Percentiles rank a stretch among this genome's conserved stretches.
These are phyloP conservation scores for Odontesthes bonariensis DNA, from an alignment of 2,113 vertebrate species.

Conservation along the genomic window DNA sequence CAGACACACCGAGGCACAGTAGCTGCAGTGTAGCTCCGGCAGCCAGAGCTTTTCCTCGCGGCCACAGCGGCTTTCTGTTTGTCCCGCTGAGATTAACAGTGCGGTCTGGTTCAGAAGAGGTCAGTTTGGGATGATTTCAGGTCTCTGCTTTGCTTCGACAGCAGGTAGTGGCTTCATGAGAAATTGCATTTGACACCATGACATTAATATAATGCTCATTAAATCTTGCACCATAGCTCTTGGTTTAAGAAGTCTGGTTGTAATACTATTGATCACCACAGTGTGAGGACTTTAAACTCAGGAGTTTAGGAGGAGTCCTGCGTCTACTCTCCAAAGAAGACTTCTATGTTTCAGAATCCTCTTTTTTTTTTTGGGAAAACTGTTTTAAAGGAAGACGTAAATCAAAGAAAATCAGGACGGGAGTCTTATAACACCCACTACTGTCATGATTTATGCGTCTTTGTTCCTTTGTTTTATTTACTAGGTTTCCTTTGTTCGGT, in stretches of 20 bases:
- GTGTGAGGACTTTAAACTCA: too few relatives aligned
- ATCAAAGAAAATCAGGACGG: too few relatives aligned
- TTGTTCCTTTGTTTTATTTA: too few relatives aligned
- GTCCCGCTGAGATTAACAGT: constrained; percentile 1
- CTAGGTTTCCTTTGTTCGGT: too few relatives aligned
- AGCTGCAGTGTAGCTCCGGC: constrained; percentile 25
- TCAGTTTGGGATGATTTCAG: constrained; percentile 1
- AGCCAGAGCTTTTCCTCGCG: not conserved
- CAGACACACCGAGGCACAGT: constrained; percentile 22
- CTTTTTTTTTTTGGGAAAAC: too few relatives aligned
- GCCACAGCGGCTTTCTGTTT: constrained; percentile 8
- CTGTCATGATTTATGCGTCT: too few relatives aligned
- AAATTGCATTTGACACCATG: constrained; percentile 15
- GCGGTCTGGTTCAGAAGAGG: not conserved
- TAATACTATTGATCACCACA: too few relatives aligned
- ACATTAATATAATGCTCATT: constrained; percentile 28
- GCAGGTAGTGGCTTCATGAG: not conserved
- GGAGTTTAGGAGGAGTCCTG: too few relatives aligned
- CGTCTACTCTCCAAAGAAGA: too few relatives aligned
- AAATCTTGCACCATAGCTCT: constrained; percentile 10
- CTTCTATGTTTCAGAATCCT: too few relatives aligned
- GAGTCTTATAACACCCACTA: too few relatives aligned
- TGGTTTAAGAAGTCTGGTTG: not conserved
- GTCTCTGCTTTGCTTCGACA: not conserved
- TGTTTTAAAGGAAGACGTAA: too few relatives aligned